phyloP scores from a whole-genome alignment of 2,113 vertebrate species.

The Antechinus flavipes region DNA sequence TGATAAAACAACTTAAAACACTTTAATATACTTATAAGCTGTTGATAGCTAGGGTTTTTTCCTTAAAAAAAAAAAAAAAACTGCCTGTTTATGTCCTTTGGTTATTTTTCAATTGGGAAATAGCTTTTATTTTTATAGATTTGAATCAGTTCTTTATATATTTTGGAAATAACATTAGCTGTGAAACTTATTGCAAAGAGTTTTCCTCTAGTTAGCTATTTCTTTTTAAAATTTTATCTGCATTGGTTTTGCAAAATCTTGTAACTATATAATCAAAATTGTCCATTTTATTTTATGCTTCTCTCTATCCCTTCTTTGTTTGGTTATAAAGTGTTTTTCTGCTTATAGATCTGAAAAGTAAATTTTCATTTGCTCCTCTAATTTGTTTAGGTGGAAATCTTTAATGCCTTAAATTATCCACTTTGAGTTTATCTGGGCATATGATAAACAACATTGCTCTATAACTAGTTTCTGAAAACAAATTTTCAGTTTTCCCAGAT shows the following conservation, averaged over 20 bases:
- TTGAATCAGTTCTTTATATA: background rate
- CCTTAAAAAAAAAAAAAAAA: background rate
- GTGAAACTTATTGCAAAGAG: background rate
- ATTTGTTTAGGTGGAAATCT: background rate
- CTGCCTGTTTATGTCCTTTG: background rate
- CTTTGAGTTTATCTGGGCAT: background rate
- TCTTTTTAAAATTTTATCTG: background rate
- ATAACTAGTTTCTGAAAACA: background rate
- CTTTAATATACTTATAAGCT: background rate
- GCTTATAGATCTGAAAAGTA: background rate
- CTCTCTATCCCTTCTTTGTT: background rate
- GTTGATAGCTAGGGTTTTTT: background rate
- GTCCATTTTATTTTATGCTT: background rate
- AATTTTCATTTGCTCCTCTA: background rate
- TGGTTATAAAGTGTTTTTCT: background rate
- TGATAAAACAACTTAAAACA: background rate
- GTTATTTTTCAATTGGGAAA: background rate
- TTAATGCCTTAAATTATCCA: background rate
- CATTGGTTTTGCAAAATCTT: background rate
- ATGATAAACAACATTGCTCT: background rate
- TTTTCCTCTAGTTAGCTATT: background rate
- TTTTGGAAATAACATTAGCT: background rate
- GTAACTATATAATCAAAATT: background rate
- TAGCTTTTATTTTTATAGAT: background rate
- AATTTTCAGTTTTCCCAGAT: background rate